Base-by-base conservation (phyloP, 1,140 invertebrate genomes). In the Sycophila sp. region DNA sequence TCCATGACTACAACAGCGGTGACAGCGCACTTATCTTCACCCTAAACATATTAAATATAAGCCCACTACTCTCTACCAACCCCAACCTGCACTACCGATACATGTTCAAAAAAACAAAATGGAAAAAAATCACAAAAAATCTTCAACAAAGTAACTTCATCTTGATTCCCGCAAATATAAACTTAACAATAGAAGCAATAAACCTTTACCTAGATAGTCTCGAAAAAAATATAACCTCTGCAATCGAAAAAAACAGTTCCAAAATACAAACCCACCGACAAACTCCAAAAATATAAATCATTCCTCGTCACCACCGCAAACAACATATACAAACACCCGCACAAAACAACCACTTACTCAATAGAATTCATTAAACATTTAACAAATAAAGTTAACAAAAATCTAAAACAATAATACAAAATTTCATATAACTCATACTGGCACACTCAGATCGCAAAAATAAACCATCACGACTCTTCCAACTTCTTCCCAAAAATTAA, bases 1-100 rank as follows among this genome's bases (percentile, higher is more conserved):
- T 55, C 0, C 1, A 60, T 4, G 15, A 55, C 4, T 32, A 63
- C 6, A 59, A 73, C n/a, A 73, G 65, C 24, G 60, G 69, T 24
- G 59, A 73, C 13, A 45, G 51, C 1, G 60, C 59, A 5, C 30
- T 73, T 34, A 7, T 53, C 13, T 47, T 47, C 11, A 38, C 56
- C 4, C n/a, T 13, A 5, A 19, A 19, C 22, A 7, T 13, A 15
- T n/a, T 40, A 5, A 11, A 0, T 45, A 1, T 1, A 8, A 45
- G 5, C 8, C 42, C 17, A 4, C 17, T 13, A 4, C 17, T 5
- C 40, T 19, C n/a, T 7, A 45, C 4, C n/a, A 2, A 45, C 2
- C 42, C 42, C 2, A 3, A 17, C 13, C 5, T 10, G 7, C 3
- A 45, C 1, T 2, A 8, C 19, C 13, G 42, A 22, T 58, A 19